phyloP scores from a whole-genome alignment of 2,888 invertebrate species.

The Ochropleura leucogaster region DNA sequence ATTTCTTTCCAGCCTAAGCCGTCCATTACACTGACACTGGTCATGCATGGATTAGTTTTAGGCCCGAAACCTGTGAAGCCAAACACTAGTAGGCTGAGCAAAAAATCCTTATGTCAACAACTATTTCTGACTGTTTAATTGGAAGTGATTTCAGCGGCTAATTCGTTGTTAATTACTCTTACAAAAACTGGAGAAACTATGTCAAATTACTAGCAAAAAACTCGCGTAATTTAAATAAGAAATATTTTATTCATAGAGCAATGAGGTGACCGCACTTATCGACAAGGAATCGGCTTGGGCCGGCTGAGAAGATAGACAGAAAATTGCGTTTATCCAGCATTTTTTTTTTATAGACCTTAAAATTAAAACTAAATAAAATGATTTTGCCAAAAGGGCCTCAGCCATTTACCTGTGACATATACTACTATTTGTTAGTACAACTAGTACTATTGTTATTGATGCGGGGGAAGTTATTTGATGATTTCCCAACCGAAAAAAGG shows the following conservation, averaged over 20 bases:
- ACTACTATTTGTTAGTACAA: no score
- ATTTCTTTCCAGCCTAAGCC: no score
- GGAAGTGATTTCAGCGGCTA: not conserved
- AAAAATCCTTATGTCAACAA: not conserved
- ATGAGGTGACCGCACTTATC: not conserved
- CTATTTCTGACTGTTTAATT: conserved; percentile 5
- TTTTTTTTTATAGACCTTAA: no score
- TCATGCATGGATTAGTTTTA: not conserved
- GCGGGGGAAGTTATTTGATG: no score
- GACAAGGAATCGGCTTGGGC: no score
- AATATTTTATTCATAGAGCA: conserved; percentile 6
- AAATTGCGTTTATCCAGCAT: no score
- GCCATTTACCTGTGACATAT: no score
- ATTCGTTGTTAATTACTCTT: conserved; percentile 7
- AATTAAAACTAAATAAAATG: no score
- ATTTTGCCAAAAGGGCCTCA: no score
- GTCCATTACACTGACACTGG: not conserved
- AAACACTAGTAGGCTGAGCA: not conserved
- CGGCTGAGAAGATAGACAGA: no score
- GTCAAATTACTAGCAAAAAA: not conserved
- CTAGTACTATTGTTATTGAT: no score
- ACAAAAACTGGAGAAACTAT: conserved; percentile 23
- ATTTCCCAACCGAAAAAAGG: no score
- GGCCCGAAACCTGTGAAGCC: not conserved
- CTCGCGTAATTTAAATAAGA: not conserved